A percentile compares a stretch with the other conserved stretches of the same genome.
phyloP scores from a whole-genome alignment of 2,888 invertebrate species.

The Cyclophora punctaria region DNA sequence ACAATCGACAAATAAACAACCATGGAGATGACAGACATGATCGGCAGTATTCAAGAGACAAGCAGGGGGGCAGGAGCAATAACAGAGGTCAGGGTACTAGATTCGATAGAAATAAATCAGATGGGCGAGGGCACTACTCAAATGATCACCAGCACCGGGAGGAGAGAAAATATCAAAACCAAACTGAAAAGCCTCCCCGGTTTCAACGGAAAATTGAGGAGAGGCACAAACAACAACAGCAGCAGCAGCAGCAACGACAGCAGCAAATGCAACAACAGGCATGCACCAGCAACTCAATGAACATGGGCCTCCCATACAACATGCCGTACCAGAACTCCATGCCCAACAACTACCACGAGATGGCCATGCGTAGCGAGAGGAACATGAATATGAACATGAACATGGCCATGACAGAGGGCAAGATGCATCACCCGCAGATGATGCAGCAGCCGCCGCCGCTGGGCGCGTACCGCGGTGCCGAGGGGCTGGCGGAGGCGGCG shows the following conservation, averaged over 20 bases:
- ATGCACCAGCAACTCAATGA: conserved; percentile 18
- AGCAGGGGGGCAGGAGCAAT: conserved; percentile 46
- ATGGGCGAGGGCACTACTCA: conserved; percentile 49
- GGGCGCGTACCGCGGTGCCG: conserved; percentile 8
- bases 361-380: conserved; percentile 42
- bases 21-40: conserved; percentile 49
- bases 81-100: conserved; percentile 46
- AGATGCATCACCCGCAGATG: conserved; percentile 30
- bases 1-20: conserved; percentile 40
- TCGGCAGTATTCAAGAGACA: conserved; percentile 47
- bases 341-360: conserved; percentile 44
- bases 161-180: conserved; percentile 57
- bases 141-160: conserved; percentile 55
- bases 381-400: conserved; percentile 40
- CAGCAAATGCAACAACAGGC: conserved; percentile 19
- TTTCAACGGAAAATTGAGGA: conserved; percentile 75
- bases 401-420: conserved; percentile 25
- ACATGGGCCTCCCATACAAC: conserved; percentile 42
- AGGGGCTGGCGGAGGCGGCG: conserved; percentile 19
- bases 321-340: conserved; percentile 44
- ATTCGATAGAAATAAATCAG: conserved; percentile 48
- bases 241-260: conserved; percentile 36
- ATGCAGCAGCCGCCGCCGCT: background rate
- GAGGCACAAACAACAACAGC: conserved; percentile 59
- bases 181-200: conserved; percentile 75